These are phyloP conservation scores for Penaeus monodon DNA, from an alignment of 2,888 invertebrate species.

Conservation along the genomic window DNA sequence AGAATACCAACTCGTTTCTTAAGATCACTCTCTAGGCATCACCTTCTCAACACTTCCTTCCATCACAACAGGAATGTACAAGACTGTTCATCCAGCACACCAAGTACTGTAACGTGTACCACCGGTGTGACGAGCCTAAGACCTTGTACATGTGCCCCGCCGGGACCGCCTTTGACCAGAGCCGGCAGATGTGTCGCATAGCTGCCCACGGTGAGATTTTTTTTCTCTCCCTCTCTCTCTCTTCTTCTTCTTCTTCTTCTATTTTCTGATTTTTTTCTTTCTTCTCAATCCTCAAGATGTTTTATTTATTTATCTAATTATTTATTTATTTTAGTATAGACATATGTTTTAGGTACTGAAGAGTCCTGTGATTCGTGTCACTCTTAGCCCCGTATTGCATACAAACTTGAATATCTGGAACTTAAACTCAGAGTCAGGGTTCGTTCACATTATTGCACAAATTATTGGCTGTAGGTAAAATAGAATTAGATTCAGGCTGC, in stretches of 20 bases:
- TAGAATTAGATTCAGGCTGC: too few relatives aligned
- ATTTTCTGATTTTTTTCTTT: neutral
- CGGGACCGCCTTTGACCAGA: conserved; percentile 32
- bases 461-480: too few relatives aligned
- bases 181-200: conserved; percentile 37
- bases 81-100: conserved; percentile 28
- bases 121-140: neutral
- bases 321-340: too few relatives aligned
- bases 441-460: too few relatives aligned
- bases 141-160: conserved; percentile 21
- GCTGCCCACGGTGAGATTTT: conserved; percentile 8
- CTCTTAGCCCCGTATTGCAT: too few relatives aligned
- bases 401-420: too few relatives aligned
- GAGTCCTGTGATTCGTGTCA: too few relatives aligned
- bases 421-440: too few relatives aligned
- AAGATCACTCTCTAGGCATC: too few relatives aligned
- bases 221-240: neutral
- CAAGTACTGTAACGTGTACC: conserved; percentile 38
- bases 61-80: neutral
- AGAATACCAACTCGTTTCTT: too few relatives aligned
- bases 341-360: too few relatives aligned
- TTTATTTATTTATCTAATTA: neutral
- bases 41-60: neutral
- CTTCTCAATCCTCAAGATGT: neutral
- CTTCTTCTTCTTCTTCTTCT: neutral